Conservation (phyloP, 2,797 vertebrate species). For the Coilia nasus region DNA sequence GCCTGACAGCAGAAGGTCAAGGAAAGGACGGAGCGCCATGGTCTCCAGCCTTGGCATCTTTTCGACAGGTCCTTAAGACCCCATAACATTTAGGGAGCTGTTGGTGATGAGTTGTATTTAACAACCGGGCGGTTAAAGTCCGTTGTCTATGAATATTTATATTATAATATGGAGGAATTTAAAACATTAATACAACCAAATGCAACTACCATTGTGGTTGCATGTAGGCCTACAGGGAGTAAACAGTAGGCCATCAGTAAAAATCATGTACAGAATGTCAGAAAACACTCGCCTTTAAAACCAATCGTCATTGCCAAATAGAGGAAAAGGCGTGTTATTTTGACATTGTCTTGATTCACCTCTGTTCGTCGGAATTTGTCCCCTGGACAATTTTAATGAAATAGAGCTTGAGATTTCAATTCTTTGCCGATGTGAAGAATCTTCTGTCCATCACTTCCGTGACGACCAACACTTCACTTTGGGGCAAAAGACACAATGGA, state of each 20-base stretch:
- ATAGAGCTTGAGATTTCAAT: too few species aligned
- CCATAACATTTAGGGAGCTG: constrained; percentile 1
- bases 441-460: too few species aligned
- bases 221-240: background rate
- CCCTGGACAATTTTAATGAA: background rate
- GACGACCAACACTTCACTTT: too few species aligned
- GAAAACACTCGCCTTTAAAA: background rate
- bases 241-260: too few species aligned
- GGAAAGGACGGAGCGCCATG: constrained; percentile 75
- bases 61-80: constrained; percentile 25
- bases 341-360: background rate
- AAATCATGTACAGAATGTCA: background rate
- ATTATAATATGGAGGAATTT: background rate
- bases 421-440: too few species aligned
- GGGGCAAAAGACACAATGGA: too few species aligned
- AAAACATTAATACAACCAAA: background rate
- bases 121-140: background rate
- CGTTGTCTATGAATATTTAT: background rate
- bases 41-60: constrained; percentile 59
- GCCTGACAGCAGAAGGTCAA: constrained; percentile 79
- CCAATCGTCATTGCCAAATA: background rate
- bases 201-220: background rate
- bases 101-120: background rate
- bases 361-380: background rate
- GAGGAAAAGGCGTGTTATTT: background rate